Percentiles rank a stretch among this genome's conserved stretches.
phyloP scores from a whole-genome alignment of 2,888 invertebrate genomes.

The Smittia aterrima region DNA sequence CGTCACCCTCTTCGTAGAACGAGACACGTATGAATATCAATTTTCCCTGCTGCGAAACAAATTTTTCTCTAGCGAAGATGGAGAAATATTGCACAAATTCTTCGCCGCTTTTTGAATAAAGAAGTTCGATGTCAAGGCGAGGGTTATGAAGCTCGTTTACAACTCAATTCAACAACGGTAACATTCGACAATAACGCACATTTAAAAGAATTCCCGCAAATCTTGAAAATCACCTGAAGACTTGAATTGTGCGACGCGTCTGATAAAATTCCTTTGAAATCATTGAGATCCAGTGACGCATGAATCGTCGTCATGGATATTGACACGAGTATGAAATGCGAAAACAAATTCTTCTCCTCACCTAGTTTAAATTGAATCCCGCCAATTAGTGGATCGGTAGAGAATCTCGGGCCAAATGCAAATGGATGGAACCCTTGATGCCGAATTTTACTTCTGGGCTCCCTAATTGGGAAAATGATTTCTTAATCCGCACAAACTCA shows the following conservation, averaged over 20 bases:
- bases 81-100: not conserved
- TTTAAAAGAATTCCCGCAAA: not conserved
- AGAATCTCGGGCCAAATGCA: conserved; percentile 82
- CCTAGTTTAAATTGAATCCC: conserved; percentile 82
- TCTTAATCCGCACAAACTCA: not conserved
- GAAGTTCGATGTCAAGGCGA: not conserved
- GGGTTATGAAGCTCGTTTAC: not conserved
- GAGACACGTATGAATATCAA: conserved; percentile 30
- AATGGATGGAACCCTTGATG: conserved; percentile 87
- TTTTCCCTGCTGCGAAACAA: conserved; percentile 28
- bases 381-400: conserved; percentile 75
- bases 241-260: too few species aligned
- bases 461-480: conserved; percentile 50
- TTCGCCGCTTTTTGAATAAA: not conserved
- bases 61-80: conserved; percentile 12
- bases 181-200: not conserved
- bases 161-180: not conserved
- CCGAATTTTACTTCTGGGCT: conserved; percentile 90
- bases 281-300: too few species aligned
- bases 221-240: too few species aligned
- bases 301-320: not conserved
- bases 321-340: too few species aligned
- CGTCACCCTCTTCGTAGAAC: not conserved
- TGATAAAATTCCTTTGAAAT: not conserved
- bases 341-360: conserved; percentile 54